Percentiles rank a stretch among this genome's conserved stretches.
phyloP scores from a whole-genome alignment of 2,888 invertebrate species.

The Acleris sparsana region DNA sequence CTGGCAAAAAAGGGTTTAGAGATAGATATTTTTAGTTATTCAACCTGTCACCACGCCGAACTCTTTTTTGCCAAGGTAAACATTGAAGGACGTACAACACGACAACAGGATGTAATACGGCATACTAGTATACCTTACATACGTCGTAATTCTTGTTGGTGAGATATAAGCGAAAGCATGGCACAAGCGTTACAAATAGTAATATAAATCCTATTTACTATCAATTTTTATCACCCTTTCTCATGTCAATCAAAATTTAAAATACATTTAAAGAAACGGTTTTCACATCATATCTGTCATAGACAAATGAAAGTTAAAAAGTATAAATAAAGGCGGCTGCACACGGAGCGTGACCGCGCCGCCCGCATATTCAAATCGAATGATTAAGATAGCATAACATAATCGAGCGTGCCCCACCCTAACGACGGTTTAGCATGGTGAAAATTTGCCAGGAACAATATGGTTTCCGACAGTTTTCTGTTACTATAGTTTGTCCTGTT shows the following conservation, averaged over 20 bases:
- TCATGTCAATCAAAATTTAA: slow-evolving; percentile 21
- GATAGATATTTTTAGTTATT: too few relatives aligned
- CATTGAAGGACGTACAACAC: too few relatives aligned
- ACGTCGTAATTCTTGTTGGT: too few relatives aligned
- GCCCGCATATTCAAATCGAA: slow-evolving; percentile 32
- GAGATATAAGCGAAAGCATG: too few relatives aligned
- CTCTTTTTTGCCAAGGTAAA: too few relatives aligned
- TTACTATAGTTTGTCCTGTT: too few relatives aligned
- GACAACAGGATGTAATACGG: too few relatives aligned
- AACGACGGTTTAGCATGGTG: slow-evolving; percentile 17
- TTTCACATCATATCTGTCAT: slow-evolving; percentile 5
- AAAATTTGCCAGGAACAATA: not conserved
- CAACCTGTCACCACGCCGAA: too few relatives aligned
- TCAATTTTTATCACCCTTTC: slow-evolving; percentile 17
- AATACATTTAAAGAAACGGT: not conserved
- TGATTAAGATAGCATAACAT: slow-evolving; percentile 37
- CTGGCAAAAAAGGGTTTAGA: too few relatives aligned
- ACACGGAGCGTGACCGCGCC: slow-evolving; percentile 16
- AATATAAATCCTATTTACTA: not conserved
- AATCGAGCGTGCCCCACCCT: slow-evolving; percentile 26
- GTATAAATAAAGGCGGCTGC: slow-evolving; percentile 22
- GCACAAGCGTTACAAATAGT: not conserved
- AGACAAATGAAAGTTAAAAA: slow-evolving; percentile 28
- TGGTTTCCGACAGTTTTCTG: too few relatives aligned
- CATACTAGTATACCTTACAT: too few relatives aligned